phyloP scores from a whole-genome alignment of 2,113 vertebrate genomes.

The Phyllostomus discolor region DNA sequence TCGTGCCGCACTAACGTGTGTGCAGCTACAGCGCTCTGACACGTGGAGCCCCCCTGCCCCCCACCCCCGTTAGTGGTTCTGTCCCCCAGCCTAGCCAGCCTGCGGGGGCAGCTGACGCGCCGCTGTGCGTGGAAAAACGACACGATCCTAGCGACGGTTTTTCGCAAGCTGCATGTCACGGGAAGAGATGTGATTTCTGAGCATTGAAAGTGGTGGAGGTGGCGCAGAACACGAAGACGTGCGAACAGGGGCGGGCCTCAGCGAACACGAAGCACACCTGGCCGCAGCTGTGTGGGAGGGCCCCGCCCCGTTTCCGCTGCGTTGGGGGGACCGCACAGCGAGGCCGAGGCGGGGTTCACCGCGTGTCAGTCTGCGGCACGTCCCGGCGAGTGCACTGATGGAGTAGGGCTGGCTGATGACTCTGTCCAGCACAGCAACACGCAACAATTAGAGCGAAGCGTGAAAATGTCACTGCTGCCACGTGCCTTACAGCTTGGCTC shows the following conservation, averaged over 20 bases:
- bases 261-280: background rate
- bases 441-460: constrained; percentile 1
- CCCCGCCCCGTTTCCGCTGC: background rate
- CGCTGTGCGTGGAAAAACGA: background rate
- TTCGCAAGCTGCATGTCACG: background rate
- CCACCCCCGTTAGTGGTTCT: background rate
- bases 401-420: background rate
- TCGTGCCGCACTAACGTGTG: background rate
- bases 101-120: no score
- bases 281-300: background rate
- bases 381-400: background rate
- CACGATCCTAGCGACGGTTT: background rate
- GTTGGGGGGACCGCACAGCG: background rate
- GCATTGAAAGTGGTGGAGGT: background rate
- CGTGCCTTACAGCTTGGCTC: background rate
- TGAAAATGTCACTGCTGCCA: background rate
- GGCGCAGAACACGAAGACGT: background rate
- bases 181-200: background rate
- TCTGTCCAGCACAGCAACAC: background rate
- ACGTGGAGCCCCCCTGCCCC: background rate
- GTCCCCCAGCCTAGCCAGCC: no score
- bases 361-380: background rate
- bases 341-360: background rate
- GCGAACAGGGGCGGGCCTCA: background rate
- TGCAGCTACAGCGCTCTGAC: background rate